phyloP scores from a whole-genome alignment of 2,113 vertebrate genomes.

The Onychostoma macrolepis region DNA sequence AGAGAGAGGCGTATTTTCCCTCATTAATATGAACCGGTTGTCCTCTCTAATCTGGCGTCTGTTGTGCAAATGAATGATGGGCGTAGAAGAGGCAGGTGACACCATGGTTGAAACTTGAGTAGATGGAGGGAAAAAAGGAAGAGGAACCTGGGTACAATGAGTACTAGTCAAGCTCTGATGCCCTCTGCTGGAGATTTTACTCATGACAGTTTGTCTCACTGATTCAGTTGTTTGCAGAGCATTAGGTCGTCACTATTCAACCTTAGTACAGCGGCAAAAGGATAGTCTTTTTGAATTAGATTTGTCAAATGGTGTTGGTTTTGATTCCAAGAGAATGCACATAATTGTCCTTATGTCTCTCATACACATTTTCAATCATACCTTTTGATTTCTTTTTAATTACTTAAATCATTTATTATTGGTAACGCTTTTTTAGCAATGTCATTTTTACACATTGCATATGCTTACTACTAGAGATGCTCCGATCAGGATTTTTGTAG shows the following conservation, averaged over 20 bases:
- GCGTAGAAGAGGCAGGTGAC: conserved; percentile 21
- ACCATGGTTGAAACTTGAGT: conserved; percentile 30
- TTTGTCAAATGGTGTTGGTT: not conserved
- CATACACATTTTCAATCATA: not conserved
- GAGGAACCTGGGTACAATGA: not conserved
- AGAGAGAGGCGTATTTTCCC: not conserved
- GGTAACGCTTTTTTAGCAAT: not conserved
- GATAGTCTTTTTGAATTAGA: not conserved
- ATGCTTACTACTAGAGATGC: no score
- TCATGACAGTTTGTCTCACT: not conserved
- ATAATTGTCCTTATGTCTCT: not conserved
- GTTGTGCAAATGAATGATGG: conserved; percentile 30
- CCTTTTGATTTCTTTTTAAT: not conserved
- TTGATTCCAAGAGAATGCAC: not conserved
- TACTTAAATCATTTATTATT: not conserved
- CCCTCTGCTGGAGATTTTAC: conserved; percentile 31
- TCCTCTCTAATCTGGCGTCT: not conserved
- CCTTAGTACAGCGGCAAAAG: not conserved
- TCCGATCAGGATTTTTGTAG: no score
- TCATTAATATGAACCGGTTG: conserved; percentile 17
- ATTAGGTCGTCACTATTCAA: not conserved
- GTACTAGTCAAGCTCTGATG: not conserved
- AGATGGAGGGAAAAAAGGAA: not conserved
- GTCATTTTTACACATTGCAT: not conserved
- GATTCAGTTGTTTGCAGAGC: not conserved